Percentiles rank a stretch among this genome's conserved stretches.
Conservation (phyloP, 64 coral and sea anemone species). For the Stichodactyla helianthus region DNA sequence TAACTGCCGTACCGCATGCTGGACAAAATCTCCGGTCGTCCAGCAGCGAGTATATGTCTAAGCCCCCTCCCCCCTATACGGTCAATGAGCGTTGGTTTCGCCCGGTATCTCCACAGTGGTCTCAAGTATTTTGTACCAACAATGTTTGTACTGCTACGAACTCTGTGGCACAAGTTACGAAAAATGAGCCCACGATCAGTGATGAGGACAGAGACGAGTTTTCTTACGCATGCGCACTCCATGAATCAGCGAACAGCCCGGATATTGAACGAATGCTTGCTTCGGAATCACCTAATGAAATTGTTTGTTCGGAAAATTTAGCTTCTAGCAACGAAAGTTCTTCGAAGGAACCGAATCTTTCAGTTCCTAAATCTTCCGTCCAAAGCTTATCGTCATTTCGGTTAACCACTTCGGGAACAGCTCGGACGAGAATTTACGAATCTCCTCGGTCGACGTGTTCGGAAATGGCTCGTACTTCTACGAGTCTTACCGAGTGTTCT, state of each 20-base stretch:
- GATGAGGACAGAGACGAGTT: slow-evolving; percentile 43
- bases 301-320: neutral
- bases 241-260: slow-evolving; percentile 54
- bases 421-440: neutral
- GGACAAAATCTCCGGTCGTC: neutral
- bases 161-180: neutral
- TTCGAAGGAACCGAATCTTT: neutral
- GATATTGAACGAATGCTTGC: slow-evolving; percentile 47
- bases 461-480: neutral
- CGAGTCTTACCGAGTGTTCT: neutral
- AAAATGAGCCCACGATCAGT: slow-evolving; percentile 9
- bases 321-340: neutral
- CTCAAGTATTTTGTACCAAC: neutral
- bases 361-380: neutral
- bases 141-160: neutral
- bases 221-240: slow-evolving; percentile 51
- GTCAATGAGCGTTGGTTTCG: neutral
- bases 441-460: neutral
- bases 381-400: neutral
- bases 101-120: neutral
- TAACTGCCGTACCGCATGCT: neutral
- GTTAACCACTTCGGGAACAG: neutral
- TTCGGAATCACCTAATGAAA: slow-evolving; percentile 32
- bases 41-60: neutral
- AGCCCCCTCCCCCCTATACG: neutral